Conservation (phyloP, 1,140 invertebrate species). For the Chelonus insularis region DNA sequence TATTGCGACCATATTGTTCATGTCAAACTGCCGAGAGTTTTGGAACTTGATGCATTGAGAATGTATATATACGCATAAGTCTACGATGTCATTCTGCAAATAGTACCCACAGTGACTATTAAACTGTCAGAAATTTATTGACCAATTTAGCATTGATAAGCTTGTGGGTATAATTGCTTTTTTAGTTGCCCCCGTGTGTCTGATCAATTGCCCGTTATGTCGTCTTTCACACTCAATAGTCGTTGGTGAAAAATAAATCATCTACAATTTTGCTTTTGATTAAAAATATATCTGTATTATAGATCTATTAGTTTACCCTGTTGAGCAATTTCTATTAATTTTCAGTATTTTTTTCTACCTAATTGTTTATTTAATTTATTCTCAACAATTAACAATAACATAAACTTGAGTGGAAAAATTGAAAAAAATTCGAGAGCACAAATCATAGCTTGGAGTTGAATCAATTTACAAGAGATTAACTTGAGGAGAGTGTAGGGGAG, state of each 20-base stretch:
- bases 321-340: no score
- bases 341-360: no score
- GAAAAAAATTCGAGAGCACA: no score
- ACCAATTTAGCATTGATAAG: background rate
- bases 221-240: no score
- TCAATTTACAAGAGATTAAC: no score
- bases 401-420: no score
- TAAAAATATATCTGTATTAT: conserved; percentile 3
- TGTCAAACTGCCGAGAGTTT: conserved; percentile 4
- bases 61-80: background rate
- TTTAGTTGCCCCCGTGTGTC: conserved; percentile 1
- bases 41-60: background rate
- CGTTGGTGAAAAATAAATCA: background rate
- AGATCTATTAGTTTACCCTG: background rate
- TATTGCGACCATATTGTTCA: background rate
- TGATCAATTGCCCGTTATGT: conserved; percentile 6
- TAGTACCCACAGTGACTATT: background rate
- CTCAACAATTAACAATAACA: no score
- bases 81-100: background rate
- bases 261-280: background rate
- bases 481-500: no score
- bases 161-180: background rate
- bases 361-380: no score
- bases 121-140: conserved; percentile 1
- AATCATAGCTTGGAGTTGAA: no score